These are phyloP conservation scores for Loxodonta africana DNA, from an alignment of 2,113 vertebrate genomes.

Conservation along the genomic window DNA sequence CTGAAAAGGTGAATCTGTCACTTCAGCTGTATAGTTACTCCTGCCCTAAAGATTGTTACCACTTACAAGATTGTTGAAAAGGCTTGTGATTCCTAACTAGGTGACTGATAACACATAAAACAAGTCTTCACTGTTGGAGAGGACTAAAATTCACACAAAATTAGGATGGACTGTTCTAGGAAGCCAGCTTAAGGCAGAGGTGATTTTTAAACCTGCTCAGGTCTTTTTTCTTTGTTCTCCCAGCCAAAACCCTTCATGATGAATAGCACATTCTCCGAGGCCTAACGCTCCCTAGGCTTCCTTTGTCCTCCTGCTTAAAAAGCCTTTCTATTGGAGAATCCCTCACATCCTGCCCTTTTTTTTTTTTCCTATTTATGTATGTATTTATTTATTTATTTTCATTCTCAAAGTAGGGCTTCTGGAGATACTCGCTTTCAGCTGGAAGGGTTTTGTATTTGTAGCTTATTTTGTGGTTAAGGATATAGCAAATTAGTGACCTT, in stretches of 20 bases:
- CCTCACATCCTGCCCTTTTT: neutral
- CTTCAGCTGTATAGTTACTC: neutral
- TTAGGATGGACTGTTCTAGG: constrained; percentile 6
- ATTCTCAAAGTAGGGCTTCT: constrained; percentile 25
- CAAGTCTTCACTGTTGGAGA: neutral
- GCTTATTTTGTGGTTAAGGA: constrained; percentile 39
- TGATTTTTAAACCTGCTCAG: neutral
- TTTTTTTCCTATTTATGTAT: neutral
- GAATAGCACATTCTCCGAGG: constrained; percentile 37
- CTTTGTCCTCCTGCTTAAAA: constrained; percentile 60
- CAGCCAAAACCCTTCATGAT: constrained; percentile 21
- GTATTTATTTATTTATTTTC: too few relatives aligned
- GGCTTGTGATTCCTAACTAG: neutral
- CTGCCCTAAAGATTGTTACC: constrained; percentile 57
- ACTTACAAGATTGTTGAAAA: constrained; percentile 4
- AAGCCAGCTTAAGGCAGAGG: neutral
- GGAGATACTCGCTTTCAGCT: constrained; percentile 16
- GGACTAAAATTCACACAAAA: constrained; percentile 10
- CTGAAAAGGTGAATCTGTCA: neutral
- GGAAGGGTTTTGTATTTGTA: constrained; percentile 14
- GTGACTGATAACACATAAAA: constrained; percentile 29
- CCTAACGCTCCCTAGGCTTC: neutral
- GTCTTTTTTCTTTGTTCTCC: constrained; percentile 63
- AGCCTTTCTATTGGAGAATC: constrained; percentile 41
- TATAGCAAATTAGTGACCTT: constrained; percentile 57